Base-by-base conservation (phyloP, 1,140 invertebrate genomes). In the Drosophila rufa region DNA sequence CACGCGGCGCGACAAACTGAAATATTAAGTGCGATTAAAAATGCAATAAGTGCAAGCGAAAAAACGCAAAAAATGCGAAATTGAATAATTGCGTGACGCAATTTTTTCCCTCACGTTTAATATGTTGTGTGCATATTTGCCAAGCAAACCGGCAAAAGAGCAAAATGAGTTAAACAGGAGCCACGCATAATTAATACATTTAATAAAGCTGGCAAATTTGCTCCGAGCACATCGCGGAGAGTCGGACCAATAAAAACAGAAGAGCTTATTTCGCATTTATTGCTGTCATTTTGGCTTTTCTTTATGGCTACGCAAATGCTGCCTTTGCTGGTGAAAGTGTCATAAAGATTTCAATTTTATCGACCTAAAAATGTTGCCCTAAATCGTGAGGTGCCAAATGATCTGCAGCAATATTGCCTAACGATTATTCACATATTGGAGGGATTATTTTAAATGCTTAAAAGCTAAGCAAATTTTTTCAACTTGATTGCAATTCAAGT, bases 21-120 rank as follows among this genome's bases (percentile, higher is more conserved):
- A 83, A 83, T 77, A 86, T 87, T 74, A 70, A 82, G 80, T 74
- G 50, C 67, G 70, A 69, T 77, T 86, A 80, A 82, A 80, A 78
- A 78, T 74, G 76, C 62, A 74, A 89, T 86, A 89, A 86, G 73
- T 74, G 60, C 50, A 43, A 55, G 64, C 46, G 51, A 53, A 60
- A 59, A 60, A 65, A 80, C 27, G 27, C 27, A 79, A 60, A 38
- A 15, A 55, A 55, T 56, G 51, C 58, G 46, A 87, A 79, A 76
- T 65, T 70, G 60, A 85, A 84, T 61, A 67, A 46, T 62, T 74
- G 57, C 36, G 69, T 42, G 69, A 50, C n/a, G 40, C 48, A 56
- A 19, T 75, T 65, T 65, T 75, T 65, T 27, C 42, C 14, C n/a
- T 27, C 60, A 56, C 67, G 60, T 61, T 78, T 56, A 58, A 77